Base-by-base conservation (phyloP, 2,888 invertebrate genomes). In the Macrosiphum euphorbiae region DNA sequence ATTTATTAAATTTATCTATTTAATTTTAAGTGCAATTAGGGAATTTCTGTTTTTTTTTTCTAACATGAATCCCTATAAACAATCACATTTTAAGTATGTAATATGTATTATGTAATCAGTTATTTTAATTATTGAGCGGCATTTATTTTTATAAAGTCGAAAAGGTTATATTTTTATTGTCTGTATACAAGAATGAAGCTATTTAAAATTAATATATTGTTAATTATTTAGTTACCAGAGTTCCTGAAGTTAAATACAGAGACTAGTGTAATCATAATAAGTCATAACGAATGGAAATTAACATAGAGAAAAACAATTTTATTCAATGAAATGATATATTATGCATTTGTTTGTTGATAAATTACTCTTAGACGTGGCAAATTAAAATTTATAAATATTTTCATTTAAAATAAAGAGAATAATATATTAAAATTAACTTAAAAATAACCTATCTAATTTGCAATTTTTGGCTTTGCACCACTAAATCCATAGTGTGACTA, bases 201-300 rank as follows among this genome's bases (percentile, higher is more conserved):
- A 91, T 90, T 91, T 61, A 94, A 78, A 78, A 78, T 94, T 94
- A 58, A 94, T 91, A 50, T 91, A 91, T 88, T 88, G 90, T 94
- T 94, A 94, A 92, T 88, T 90, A 90, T 93, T 94, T 94, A 94
- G 94, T 94, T 90, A 94, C 94, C 94, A 94, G 94, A 94, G 94
- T 94, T 94, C 90, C 90, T 90, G 90, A 85, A 86, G 58, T 90
- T 67, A 50, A 94, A 90, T 94, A 94, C 67, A 90, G 61, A 41
- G 90, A 90, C 13, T 90, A 90, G 88, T 88, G 44, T 92, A 78
- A 88, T 55, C 20, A 78, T 88, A 78, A 78, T 16, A 50, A 78
- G n/a, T 87, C 20, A 88, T 88, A 84, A 91, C 52, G 28, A 88
- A 88, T 78, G 50, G n/a, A 28, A 78, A 55, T 44, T 50, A 50